These are phyloP conservation scores for Amaurobius ferox DNA, from an alignment of 2,888 invertebrate species.

Conservation along the genomic window DNA sequence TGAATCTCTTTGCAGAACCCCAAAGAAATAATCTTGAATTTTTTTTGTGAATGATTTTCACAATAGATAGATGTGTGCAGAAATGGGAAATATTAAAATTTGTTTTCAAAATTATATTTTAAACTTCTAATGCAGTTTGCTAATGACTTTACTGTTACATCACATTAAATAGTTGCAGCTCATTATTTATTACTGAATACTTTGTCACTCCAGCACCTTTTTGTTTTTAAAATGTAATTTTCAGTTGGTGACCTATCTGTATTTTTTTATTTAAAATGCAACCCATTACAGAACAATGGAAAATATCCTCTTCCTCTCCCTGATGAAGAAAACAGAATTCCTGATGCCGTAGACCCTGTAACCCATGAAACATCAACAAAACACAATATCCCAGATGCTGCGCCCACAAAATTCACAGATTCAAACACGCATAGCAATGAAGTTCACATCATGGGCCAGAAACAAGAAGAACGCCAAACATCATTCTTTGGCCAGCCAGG, in stretches of 20 bases:
- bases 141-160: too few species aligned
- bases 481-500: conserved; percentile 74
- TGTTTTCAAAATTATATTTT: too few species aligned
- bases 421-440: conserved; percentile 66
- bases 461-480: conserved; percentile 67
- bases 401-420: conserved; percentile 54
- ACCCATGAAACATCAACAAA: conserved; percentile 61
- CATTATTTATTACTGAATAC: background rate
- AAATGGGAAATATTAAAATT: too few species aligned
- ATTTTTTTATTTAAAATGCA: too few species aligned
- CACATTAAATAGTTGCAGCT: too few species aligned
- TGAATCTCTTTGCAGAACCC: too few species aligned
- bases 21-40: too few species aligned
- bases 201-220: background rate
- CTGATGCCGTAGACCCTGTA: conserved; percentile 65
- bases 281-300: background rate
- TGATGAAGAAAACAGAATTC: conserved; percentile 63
- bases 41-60: too few species aligned
- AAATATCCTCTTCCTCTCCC: conserved; percentile 27
- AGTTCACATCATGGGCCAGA: conserved; percentile 67
- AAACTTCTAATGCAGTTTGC: too few species aligned
- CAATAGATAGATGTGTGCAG: too few species aligned
- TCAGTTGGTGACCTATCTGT: too few species aligned
- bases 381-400: conserved; percentile 31
- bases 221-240: background rate